Conservation (phyloP, 2,797 vertebrate genomes). For the Lycodopsis pacificus region DNA sequence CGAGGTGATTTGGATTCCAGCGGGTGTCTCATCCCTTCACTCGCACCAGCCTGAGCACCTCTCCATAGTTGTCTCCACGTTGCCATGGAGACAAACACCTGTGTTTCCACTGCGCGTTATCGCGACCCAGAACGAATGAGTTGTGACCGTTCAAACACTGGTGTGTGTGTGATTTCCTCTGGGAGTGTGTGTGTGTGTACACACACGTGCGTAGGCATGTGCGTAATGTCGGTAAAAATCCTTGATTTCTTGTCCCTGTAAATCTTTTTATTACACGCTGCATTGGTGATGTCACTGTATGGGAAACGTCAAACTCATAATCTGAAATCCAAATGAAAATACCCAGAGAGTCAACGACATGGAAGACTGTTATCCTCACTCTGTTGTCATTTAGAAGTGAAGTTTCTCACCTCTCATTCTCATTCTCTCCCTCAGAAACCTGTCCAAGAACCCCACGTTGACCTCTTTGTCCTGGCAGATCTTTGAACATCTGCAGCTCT, state of each 20-base stretch:
- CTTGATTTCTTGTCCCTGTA: not conserved
- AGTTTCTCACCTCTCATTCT: slow-evolving; percentile 2
- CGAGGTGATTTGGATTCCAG: slow-evolving; percentile 20
- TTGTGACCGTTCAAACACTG: slow-evolving; percentile 14
- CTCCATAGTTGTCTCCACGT: slow-evolving; percentile 23
- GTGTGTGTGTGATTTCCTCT: not conserved
- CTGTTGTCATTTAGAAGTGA: not conserved
- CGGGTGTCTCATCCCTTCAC: not conserved
- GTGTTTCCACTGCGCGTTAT: slow-evolving; percentile 14
- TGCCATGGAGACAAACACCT: slow-evolving; percentile 26
- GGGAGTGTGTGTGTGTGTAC: not conserved
- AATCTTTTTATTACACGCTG: not conserved
- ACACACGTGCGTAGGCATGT: not conserved
- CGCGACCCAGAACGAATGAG: slow-evolving; percentile 2
- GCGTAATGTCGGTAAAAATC: not conserved
- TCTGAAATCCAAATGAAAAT: not conserved
- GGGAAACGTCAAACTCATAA: not conserved
- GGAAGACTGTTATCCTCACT: not conserved
- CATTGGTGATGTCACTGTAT: not conserved
- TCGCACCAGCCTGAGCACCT: not conserved
- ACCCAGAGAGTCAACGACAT: not conserved
- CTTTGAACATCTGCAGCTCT: slow-evolving; percentile 71
- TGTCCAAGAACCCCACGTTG: slow-evolving; percentile 72
- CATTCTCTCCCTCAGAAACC: slow-evolving; percentile 62
- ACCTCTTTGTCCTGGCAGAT: slow-evolving; percentile 71